Evolutionary conservation across 2,888 invertebrate species (phyloP).

Genomic region (Hartigia nigra): DNA sequence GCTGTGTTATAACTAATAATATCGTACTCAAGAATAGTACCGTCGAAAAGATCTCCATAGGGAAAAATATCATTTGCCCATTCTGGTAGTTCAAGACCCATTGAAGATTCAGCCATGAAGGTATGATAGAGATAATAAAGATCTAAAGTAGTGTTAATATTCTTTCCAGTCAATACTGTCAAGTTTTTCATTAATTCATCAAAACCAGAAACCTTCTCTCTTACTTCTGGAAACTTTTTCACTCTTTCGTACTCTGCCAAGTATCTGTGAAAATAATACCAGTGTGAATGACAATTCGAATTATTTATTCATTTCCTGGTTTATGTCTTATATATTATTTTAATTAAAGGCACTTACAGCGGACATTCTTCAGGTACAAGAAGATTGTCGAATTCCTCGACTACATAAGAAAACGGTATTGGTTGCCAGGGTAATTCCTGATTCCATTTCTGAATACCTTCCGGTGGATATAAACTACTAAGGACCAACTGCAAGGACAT

Average conservation of each 20-base stretch:
- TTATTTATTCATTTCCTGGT: not conserved
- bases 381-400: conserved; percentile 35
- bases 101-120: conserved; percentile 65
- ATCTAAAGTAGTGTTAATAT: conserved; percentile 27
- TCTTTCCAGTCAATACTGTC: conserved; percentile 32
- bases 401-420: conserved; percentile 57
- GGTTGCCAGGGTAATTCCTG: conserved; percentile 75
- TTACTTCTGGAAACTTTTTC: conserved; percentile 26
- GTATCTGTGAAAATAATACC: conserved; percentile 35
- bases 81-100: conserved; percentile 69
- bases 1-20: conserved; percentile 69
- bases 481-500: conserved; percentile 78
- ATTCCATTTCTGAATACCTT: conserved; percentile 70
- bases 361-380: conserved; percentile 43
- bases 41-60: conserved; percentile 68
- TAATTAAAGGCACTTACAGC: conserved; percentile 20
- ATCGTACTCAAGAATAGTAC: conserved; percentile 69
- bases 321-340: not conserved
- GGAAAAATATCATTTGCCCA: conserved; percentile 69
- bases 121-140: conserved; percentile 44
- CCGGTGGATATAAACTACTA: conserved; percentile 77
- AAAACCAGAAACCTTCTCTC: conserved; percentile 10
- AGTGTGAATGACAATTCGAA: not conserved
- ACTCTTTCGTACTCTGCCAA: conserved; percentile 38
- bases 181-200: conserved; percentile 37